Percentiles rank a stretch among this genome's conserved stretches.
phyloP scores from a whole-genome alignment of 2,113 vertebrate genomes.

The Scomber scombrus region DNA sequence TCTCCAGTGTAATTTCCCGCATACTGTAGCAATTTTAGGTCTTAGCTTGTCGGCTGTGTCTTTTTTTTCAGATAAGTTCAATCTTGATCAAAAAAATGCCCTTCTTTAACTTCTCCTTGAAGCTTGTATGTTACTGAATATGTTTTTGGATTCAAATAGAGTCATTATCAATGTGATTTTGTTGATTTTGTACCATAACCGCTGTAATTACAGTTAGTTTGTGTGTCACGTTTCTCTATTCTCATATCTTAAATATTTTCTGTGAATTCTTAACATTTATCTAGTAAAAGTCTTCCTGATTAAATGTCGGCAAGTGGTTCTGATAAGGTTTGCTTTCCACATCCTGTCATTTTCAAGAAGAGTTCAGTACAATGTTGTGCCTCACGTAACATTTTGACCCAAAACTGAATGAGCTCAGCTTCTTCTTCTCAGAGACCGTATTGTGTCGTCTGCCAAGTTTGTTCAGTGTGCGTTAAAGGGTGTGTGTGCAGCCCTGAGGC shows the following conservation, averaged over 20 bases:
- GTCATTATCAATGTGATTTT: not conserved
- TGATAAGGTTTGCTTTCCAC: slow-evolving; percentile 1
- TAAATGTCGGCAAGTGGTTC: slow-evolving; percentile 8
- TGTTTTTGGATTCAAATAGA: slow-evolving; percentile 12
- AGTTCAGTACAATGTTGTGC: not conserved
- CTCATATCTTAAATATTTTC: not conserved
- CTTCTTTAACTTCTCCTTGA: slow-evolving; percentile 22
- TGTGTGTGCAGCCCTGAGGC: not conserved
- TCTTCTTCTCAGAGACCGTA: not conserved
- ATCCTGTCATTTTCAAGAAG: slow-evolving; percentile 10
- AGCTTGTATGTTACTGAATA: not conserved
- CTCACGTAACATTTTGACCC: not conserved
- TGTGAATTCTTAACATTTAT: too few relatives aligned
- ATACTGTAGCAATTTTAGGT: slow-evolving; percentile 48
- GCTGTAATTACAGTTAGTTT: not conserved
- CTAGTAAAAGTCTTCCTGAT: not conserved
- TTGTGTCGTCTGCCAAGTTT: not conserved
- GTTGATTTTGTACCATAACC: not conserved
- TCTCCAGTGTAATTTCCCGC: slow-evolving; percentile 30
- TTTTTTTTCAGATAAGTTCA: slow-evolving; percentile 22
- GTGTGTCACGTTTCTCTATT: not conserved
- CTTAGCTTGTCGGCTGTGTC: slow-evolving; percentile 25
- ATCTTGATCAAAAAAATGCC: slow-evolving; percentile 11
- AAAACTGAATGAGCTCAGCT: slow-evolving; percentile 8
- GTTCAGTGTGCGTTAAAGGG: not conserved